Percentiles rank a stretch among this genome's conserved stretches.
phyloP scores from a whole-genome alignment of 1,140 invertebrate genomes.

The Papilio helenus region DNA sequence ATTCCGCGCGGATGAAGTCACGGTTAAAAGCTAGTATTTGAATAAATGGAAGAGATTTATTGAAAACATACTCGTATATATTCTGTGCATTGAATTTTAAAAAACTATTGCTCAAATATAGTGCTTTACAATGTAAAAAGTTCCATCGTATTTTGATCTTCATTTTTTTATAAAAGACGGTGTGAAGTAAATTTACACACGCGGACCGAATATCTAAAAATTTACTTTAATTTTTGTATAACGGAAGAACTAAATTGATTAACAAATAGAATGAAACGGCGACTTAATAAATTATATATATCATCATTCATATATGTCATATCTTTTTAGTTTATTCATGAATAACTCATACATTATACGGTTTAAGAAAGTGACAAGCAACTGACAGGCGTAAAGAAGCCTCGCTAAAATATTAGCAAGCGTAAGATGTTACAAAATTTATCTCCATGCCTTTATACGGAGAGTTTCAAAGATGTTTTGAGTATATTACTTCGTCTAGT shows the following conservation, averaged over 20 bases:
- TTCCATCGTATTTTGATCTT: too few relatives aligned
- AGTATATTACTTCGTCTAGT: background rate
- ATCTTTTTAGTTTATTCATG: background rate
- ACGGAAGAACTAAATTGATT: too few relatives aligned
- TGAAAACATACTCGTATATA: too few relatives aligned
- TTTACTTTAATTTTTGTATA: background rate
- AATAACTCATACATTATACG: conserved; percentile 3
- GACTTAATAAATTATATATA: background rate
- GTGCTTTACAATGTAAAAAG: too few relatives aligned
- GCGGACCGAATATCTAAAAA: too few relatives aligned
- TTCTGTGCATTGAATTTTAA: too few relatives aligned
- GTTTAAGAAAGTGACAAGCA: conserved; percentile 14
- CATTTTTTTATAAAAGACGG: too few relatives aligned
- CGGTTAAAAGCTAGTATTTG: too few relatives aligned
- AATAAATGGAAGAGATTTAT: too few relatives aligned
- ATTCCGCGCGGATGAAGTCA: too few relatives aligned
- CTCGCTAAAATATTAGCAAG: conserved; percentile 25
- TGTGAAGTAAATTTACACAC: too few relatives aligned
- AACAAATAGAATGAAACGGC: background rate
- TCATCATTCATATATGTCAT: background rate
- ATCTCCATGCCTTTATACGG: background rate
- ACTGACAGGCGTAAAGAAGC: conserved; percentile 9
- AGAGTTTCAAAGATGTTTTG: background rate
- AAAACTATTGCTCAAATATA: too few relatives aligned
- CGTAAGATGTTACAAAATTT: conserved; percentile 16